These are phyloP conservation scores for Hypocryptadius cinnamomeus DNA, from an alignment of 2,113 vertebrate genomes.

Conservation along the genomic window DNA sequence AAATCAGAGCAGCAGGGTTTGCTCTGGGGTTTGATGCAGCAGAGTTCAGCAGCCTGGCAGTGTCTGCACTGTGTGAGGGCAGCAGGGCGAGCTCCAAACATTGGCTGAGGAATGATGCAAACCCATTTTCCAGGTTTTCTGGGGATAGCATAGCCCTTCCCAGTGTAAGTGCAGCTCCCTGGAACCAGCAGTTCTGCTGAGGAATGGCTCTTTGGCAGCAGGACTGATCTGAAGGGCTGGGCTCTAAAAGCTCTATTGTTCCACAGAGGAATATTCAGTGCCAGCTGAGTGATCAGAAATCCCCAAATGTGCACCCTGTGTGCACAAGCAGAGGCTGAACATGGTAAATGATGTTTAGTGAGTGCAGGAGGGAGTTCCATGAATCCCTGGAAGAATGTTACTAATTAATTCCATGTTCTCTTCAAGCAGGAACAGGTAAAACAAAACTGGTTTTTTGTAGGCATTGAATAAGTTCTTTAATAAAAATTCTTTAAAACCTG, in stretches of 20 bases:
- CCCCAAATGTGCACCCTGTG: not conserved
- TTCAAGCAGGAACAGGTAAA: not conserved
- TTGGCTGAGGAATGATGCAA: not conserved
- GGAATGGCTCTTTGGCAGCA: not conserved
- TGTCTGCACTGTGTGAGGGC: not conserved
- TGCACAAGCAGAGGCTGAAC: not conserved
- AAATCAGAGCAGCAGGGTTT: not conserved
- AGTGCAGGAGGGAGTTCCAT: not conserved
- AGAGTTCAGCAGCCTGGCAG: not conserved
- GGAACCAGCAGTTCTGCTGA: not conserved
- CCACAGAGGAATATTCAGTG: not conserved
- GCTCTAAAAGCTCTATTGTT: not conserved
- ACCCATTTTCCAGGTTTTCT: not conserved
- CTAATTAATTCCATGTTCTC: not conserved
- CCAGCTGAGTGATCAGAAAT: not conserved
- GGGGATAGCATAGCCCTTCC: not conserved
- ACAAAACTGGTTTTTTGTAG: not conserved
- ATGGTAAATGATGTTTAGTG: not conserved
- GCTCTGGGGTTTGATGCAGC: not conserved
- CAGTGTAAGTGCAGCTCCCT: not conserved
- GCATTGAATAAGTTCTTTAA: not conserved
- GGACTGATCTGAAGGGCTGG: not conserved
- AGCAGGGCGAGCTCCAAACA: not conserved
- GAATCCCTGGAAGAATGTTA: not conserved
- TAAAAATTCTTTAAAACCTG: not conserved